Conservation (phyloP, 2,113 vertebrate genomes). For the Cavia porcellus region DNA sequence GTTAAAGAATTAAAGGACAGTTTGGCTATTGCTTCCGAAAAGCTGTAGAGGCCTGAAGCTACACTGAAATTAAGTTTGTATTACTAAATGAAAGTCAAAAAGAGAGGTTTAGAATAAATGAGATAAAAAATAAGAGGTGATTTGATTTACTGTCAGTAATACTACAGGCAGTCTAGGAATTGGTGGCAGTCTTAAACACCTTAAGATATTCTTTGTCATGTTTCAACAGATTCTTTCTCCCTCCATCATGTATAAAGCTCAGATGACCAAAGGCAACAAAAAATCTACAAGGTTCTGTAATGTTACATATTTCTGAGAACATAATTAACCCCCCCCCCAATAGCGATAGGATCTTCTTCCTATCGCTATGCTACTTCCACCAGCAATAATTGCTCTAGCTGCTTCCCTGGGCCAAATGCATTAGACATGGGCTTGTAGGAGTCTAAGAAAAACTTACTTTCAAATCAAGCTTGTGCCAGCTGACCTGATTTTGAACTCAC, state of each 20-base stretch:
- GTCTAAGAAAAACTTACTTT: slow-evolving; percentile 55
- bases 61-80: slow-evolving; percentile 76
- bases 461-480: background rate
- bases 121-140: slow-evolving; percentile 70
- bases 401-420: background rate
- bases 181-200: slow-evolving; percentile 55
- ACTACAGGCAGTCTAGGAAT: slow-evolving; percentile 47
- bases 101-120: slow-evolving; percentile 64
- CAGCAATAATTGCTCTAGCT: slow-evolving; percentile 48
- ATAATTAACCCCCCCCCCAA: background rate
- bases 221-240: slow-evolving; percentile 27
- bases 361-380: background rate
- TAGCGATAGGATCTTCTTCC: background rate
- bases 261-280: background rate
- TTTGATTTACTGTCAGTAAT: slow-evolving; percentile 65
- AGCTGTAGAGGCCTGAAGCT: slow-evolving; percentile 26
- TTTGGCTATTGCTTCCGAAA: slow-evolving; percentile 61
- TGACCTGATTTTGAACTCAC: slow-evolving; percentile 53
- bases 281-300: slow-evolving; percentile 48
- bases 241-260: background rate
- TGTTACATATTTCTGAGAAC: slow-evolving; percentile 62
- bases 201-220: slow-evolving; percentile 56
- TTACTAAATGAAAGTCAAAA: slow-evolving; percentile 76
- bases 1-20: slow-evolving; percentile 57
- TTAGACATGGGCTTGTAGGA: background rate